Evolutionary conservation across 2,113 vertebrate species (phyloP).

Genomic region (Rhagologus leucostigma): DNA sequence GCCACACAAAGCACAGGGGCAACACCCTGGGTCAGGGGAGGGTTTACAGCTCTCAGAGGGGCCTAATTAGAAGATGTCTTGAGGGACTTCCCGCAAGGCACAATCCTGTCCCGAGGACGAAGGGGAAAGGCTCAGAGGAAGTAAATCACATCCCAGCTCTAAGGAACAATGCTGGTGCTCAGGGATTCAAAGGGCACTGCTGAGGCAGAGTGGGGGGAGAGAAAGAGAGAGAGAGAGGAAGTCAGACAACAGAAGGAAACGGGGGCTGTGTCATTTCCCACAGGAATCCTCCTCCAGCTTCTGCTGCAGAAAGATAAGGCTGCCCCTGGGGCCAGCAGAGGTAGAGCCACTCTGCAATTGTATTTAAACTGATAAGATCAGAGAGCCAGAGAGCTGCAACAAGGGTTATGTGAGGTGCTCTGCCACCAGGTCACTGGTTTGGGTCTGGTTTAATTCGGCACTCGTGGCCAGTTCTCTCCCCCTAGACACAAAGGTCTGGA

Average conservation of each 20-base stretch:
- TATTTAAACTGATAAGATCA: constrained; percentile 47
- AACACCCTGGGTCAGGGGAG: background rate
- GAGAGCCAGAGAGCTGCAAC: background rate
- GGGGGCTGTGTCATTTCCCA: constrained; percentile 75
- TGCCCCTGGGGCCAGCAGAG: constrained; percentile 64
- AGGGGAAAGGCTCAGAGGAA: constrained; percentile 11
- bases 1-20: background rate
- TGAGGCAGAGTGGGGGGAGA: constrained; percentile 51
- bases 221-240: constrained; percentile 76
- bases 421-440: background rate
- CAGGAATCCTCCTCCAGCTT: constrained; percentile 73
- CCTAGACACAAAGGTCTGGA: background rate
- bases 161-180: constrained; percentile 78
- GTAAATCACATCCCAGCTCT: constrained; percentile 19
- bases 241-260: constrained; percentile 81
- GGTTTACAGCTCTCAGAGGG: background rate
- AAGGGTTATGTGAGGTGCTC: constrained; percentile 24
- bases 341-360: constrained; percentile 34
- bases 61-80: background rate
- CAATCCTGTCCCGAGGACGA: background rate
- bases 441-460: background rate
- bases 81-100: constrained; percentile 31
- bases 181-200: constrained; percentile 54
- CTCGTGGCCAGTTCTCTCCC: background rate
- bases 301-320: constrained; percentile 85